Evolutionary conservation across 53 echinoderm and acorn worm species (phyloP).

Genomic region (Echinometra lucunter): DNA sequence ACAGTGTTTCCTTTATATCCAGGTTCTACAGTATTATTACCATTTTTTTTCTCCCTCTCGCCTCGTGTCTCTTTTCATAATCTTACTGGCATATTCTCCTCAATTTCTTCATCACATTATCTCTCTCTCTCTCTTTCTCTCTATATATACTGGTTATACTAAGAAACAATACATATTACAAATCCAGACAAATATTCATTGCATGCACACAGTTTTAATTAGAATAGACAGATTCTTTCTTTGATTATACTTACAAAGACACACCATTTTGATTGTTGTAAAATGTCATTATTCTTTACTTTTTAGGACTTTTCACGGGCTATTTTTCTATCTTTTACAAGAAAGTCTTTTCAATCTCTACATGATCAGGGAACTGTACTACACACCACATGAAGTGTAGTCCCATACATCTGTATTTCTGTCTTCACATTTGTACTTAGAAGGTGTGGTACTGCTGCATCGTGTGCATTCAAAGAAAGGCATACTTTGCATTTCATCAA

Average conservation of each 20-base stretch:
- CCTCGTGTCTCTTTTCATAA: too few species aligned
- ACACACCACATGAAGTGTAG: neutral
- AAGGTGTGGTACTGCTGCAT: neutral
- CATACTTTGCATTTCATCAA: neutral
- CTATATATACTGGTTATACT: too few species aligned
- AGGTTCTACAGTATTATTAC: too few species aligned
- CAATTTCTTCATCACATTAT: neutral
- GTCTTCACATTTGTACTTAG: neutral
- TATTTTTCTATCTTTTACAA: neutral
- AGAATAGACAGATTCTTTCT: constrained; percentile 34
- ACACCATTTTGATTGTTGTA: neutral
- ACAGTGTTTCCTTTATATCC: too few species aligned
- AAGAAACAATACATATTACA: neutral
- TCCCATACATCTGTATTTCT: neutral
- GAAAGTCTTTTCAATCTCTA: neutral
- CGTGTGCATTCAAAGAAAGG: neutral
- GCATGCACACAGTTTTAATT: constrained; percentile 64
- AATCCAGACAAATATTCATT: neutral
- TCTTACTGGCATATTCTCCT: neutral
- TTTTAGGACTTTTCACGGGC: neutral
- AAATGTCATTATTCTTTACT: constrained; percentile 8
- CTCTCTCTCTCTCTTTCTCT: too few species aligned
- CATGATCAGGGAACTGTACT: neutral
- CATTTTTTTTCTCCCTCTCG: too few species aligned
- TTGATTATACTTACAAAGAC: constrained; percentile 55